A percentile compares a stretch with the other conserved stretches of the same genome.
phyloP scores from a whole-genome alignment of 30 jellyfish, hydroid and myxozoan genomes.

The Cassiopea andromeda region DNA sequence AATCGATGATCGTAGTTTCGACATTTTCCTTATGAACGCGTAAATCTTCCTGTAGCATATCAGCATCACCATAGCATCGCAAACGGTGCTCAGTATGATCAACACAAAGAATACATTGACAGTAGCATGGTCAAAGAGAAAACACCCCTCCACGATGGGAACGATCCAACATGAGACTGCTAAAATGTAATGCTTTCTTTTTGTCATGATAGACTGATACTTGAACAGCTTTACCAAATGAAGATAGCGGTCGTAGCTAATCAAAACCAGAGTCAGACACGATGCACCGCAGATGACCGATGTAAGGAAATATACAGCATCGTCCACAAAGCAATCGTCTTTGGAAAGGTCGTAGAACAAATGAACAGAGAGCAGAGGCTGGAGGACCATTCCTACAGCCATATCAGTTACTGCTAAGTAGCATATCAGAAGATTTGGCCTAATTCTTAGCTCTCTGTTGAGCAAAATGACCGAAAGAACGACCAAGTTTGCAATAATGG shows the following conservation, averaged over 20 bases:
- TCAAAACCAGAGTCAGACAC: conserved; percentile 18
- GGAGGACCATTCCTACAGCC: conserved; percentile 31
- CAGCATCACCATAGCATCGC: background rate
- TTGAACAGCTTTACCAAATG: conserved; percentile 20
- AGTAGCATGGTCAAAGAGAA: background rate
- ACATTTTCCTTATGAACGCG: conserved; percentile 3
- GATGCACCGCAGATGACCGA: conserved; percentile 41
- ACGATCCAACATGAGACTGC: conserved; percentile 2
- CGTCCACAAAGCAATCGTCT: conserved; percentile 1
- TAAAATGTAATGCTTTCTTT: background rate
- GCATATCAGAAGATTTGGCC: conserved; percentile 14
- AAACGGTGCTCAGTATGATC: background rate
- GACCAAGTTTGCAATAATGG: conserved; percentile 7
- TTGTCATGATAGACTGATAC: conserved; percentile 3
- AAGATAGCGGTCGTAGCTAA: conserved; percentile 42
- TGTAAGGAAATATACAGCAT: conserved; percentile 8
- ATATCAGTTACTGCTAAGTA: conserved; percentile 29
- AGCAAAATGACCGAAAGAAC: conserved; percentile 4
- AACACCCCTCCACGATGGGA: conserved; percentile 7
- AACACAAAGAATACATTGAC: background rate
- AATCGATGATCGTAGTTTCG: background rate
- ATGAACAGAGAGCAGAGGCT: conserved; percentile 22
- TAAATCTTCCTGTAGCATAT: conserved; percentile 3
- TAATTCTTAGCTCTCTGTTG: background rate
- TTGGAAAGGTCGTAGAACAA: background rate